phyloP scores from a whole-genome alignment of 2,888 invertebrate species.

The Ormia ochracea region DNA sequence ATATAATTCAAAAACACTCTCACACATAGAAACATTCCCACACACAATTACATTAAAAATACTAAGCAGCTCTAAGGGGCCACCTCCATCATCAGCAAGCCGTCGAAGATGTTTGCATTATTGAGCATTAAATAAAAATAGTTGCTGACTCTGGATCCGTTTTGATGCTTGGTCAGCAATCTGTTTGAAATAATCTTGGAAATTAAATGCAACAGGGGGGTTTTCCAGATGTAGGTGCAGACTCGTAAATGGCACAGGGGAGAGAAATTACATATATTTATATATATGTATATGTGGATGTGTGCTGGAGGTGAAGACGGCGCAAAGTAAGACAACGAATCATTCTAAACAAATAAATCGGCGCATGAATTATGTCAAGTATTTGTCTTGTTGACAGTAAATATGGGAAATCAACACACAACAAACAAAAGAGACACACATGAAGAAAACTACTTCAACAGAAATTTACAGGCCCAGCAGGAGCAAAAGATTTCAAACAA shows the following conservation, averaged over 20 bases:
- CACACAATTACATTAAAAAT: conserved; percentile 21
- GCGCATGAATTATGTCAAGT: conserved; percentile 76
- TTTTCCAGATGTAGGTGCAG: conserved; percentile 4
- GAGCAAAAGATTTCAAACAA: conserved; percentile 74
- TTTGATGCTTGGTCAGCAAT: conserved; percentile 27
- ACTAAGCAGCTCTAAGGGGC: neutral
- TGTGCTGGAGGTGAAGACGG: conserved; percentile 29
- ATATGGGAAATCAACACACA: conserved; percentile 76
- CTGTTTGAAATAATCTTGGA: conserved; percentile 32
- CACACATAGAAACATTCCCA: neutral
- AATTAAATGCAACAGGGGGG: conserved; percentile 1
- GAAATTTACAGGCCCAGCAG: conserved; percentile 70
- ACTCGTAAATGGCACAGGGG: neutral
- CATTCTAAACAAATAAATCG: conserved; percentile 67
- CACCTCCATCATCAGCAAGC: neutral
- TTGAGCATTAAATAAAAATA: conserved; percentile 9
- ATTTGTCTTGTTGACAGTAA: conserved; percentile 77
- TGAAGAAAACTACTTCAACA: conserved; percentile 63
- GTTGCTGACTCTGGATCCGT: neutral
- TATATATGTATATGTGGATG: too few species aligned
- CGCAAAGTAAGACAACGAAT: conserved; percentile 53
- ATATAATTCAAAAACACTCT: conserved; percentile 19
- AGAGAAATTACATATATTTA: neutral
- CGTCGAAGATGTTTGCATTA: neutral
- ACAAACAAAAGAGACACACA: conserved; percentile 65